Evolutionary conservation across 2,113 vertebrate species (phyloP).

Genomic region (Petrocephalus zakoni): DNA sequence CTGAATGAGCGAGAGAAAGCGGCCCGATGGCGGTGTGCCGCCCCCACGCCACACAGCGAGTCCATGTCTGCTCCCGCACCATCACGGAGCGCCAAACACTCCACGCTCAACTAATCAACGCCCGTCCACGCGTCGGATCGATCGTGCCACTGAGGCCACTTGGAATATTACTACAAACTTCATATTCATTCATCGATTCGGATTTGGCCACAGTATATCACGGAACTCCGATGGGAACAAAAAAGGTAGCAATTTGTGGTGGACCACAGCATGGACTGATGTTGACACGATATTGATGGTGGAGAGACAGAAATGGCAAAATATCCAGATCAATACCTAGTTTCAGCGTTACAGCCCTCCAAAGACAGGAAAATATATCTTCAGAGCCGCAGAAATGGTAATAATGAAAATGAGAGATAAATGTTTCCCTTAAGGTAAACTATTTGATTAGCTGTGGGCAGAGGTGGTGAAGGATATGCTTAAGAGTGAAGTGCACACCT

Average conservation of each 20-base stretch:
- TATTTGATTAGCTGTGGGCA: conserved; percentile 94
- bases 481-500: conserved; percentile 68
- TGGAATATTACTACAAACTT: conserved; percentile 93
- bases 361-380: conserved; percentile 91
- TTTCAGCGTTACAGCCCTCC: conserved; percentile 86
- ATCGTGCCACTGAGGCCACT: conserved; percentile 66
- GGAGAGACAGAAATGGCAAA: conserved; percentile 95
- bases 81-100: conserved; percentile 41
- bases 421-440: conserved; percentile 95
- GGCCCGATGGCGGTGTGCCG: background rate
- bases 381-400: conserved; percentile 84
- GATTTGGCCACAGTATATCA: conserved; percentile 96
- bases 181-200: conserved; percentile 98
- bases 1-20: background rate
- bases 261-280: conserved; percentile 83
- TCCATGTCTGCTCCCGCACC: background rate
- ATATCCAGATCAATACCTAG: conserved; percentile 98
- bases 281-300: conserved; percentile 92
- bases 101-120: conserved; percentile 61
- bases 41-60: background rate
- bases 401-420: conserved; percentile 85
- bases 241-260: conserved; percentile 91
- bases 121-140: conserved; percentile 58
- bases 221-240: conserved; percentile 92
- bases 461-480: conserved; percentile 78